These are phyloP conservation scores for Vultur gryphus DNA, from an alignment of 2,797 vertebrate genomes.

Conservation along the genomic window DNA sequence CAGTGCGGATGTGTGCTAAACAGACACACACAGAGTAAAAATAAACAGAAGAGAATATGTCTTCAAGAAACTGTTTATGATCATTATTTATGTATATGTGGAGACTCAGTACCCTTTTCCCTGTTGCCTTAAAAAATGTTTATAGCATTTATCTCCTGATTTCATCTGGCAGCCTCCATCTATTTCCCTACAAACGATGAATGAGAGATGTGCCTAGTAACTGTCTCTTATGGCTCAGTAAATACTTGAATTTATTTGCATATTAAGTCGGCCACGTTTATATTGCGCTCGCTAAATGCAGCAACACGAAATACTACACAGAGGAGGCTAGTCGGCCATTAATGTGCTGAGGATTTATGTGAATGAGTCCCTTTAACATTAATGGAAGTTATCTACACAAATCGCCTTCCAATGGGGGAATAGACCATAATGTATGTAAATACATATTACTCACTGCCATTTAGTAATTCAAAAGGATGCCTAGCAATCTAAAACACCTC, in stretches of 20 bases:
- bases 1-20: not conserved
- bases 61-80: slow-evolving; percentile 1
- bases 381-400: slow-evolving; percentile 46
- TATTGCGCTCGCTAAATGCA: not conserved
- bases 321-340: slow-evolving; percentile 10
- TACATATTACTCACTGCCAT: not conserved
- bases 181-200: slow-evolving; percentile 35
- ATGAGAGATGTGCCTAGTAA: slow-evolving; percentile 50
- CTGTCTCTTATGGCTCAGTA: slow-evolving; percentile 56
- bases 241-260: slow-evolving; percentile 67
- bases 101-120: not conserved
- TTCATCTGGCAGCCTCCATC: slow-evolving; percentile 48
- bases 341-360: slow-evolving; percentile 14
- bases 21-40: not conserved
- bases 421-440: slow-evolving; percentile 23
- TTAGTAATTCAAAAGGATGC: not conserved
- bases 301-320: not conserved
- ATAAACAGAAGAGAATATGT: not conserved
- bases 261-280: slow-evolving; percentile 38
- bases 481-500: not conserved
- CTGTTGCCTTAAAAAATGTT: slow-evolving; percentile 8
- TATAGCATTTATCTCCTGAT: slow-evolving; percentile 36
- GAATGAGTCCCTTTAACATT: slow-evolving; percentile 33
- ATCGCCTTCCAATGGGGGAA: slow-evolving; percentile 8
- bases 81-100: not conserved